These are phyloP conservation scores for Thymelicus acteon DNA, from an alignment of 2,888 invertebrate species.

Conservation along the genomic window DNA sequence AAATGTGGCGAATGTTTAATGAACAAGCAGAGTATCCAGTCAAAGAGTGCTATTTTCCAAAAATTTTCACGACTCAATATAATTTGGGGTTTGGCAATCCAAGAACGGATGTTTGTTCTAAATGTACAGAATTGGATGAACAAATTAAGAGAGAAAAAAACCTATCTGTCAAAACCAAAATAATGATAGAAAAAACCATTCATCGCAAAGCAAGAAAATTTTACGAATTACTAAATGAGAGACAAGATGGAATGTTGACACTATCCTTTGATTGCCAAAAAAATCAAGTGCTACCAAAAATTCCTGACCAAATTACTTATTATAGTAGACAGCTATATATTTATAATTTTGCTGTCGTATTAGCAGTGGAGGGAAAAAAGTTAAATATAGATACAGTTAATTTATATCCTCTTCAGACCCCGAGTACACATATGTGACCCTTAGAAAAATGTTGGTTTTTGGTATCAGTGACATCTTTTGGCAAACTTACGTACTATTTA, in stretches of 20 bases:
- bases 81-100: constrained; percentile 40
- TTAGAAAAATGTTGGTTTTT: too few relatives aligned
- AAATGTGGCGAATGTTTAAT: not conserved
- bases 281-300: constrained; percentile 2
- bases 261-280: constrained; percentile 29
- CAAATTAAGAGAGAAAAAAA: constrained; percentile 20
- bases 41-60: not conserved
- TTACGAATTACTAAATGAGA: constrained; percentile 6
- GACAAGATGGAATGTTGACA: not conserved
- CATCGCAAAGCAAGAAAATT: constrained; percentile 24
- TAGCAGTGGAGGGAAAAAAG: too few relatives aligned
- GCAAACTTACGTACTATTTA: too few relatives aligned
- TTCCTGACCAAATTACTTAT: constrained; percentile 9
- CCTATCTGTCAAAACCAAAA: not conserved
- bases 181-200: constrained; percentile 13
- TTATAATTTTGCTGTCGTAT: too few relatives aligned
- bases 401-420: too few relatives aligned
- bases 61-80: constrained; percentile 40
- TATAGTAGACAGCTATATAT: too few relatives aligned
- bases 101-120: constrained; percentile 40
- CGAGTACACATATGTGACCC: too few relatives aligned
- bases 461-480: too few relatives aligned
- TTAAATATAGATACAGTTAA: too few relatives aligned
- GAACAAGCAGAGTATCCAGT: not conserved
- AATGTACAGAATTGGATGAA: constrained; percentile 19